Base-by-base conservation (phyloP, 2,113 vertebrate genomes). In the Plectropomus leopardus region DNA sequence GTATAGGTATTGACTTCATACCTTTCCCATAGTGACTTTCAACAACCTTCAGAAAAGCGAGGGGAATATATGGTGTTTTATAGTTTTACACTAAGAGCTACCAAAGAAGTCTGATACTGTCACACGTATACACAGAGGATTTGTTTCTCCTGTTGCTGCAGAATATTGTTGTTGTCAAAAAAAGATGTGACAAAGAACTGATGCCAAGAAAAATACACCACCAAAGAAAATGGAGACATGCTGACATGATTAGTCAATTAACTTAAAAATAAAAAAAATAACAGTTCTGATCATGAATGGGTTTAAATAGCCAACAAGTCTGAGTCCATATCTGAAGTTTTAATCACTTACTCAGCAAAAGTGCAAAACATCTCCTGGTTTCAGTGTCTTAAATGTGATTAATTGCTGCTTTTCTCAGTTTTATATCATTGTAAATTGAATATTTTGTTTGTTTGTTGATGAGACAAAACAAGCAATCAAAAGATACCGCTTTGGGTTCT, bases 1-100 rank as follows among this genome's bases (percentile, higher is more conserved):
- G 4, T 32, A 28, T n/a, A 45, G 30, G 28, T 73, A 77, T 74
- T 32, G 69, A 76, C 26, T 30, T 50, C 6, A 19, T 57, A 5
- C 11, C 30, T 58, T 17, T 55, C 30, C 11, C 47, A 19, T 24
- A 61, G 28, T 51, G 60, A 47, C 74, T 65, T 74, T 59, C 11
- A 65, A 15, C 59, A 23, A 50, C 55, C 28, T 51, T 80, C 16
- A 78, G 30, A 44, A 32, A 47, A 57, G 30, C 4, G 11, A 15
- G 1, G 16, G 36, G 9, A 32, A 57, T 50, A 32, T 7, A 32
- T 5, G 2, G 26, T 15, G 10, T 15, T 6, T n/a, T 34, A 34
- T 13, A 34, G 1, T 51, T 23, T 8, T 9, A 24, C 7, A 7
- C 3, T 30, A 64, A 54, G 17, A 61, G 16, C 14, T 26, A 26